Evolutionary conservation across 2,888 invertebrate genomes (phyloP).

Genomic region (Laspeyria flexula): DNA sequence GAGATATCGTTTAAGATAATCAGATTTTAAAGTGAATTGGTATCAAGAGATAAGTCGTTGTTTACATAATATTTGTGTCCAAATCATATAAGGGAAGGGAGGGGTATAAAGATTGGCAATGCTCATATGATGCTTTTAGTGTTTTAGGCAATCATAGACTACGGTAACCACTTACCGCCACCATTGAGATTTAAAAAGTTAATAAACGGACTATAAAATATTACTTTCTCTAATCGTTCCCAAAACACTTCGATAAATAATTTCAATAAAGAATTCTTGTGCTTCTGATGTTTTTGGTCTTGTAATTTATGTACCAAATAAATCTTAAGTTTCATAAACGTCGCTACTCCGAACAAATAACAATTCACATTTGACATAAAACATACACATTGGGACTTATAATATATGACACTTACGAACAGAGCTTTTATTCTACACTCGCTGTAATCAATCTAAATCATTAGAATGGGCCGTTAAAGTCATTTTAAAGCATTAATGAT

Average conservation of each 20-base stretch:
- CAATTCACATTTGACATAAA: slow-evolving; percentile 22
- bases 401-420: slow-evolving; percentile 45
- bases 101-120: no score
- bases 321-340: slow-evolving; percentile 39
- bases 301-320: slow-evolving; percentile 28
- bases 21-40: no score
- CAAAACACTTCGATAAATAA: background rate
- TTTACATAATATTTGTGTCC: no score
- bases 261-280: background rate
- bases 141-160: no score
- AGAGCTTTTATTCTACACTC: slow-evolving; percentile 46
- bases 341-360: slow-evolving; percentile 23
- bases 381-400: slow-evolving; percentile 23
- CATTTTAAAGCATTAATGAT: slow-evolving; percentile 72
- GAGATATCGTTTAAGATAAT: no score
- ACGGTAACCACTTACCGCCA: no score
- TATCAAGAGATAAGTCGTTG: no score
- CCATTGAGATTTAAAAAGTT: no score
- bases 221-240: no score
- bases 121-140: no score
- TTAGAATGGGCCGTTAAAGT: slow-evolving; percentile 69
- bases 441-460: slow-evolving; percentile 75
- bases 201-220: no score
- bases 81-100: no score
- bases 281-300: background rate